Evolutionary conservation across 2,113 vertebrate species (phyloP).

Genomic region (Aspiorhynchus laticeps): DNA sequence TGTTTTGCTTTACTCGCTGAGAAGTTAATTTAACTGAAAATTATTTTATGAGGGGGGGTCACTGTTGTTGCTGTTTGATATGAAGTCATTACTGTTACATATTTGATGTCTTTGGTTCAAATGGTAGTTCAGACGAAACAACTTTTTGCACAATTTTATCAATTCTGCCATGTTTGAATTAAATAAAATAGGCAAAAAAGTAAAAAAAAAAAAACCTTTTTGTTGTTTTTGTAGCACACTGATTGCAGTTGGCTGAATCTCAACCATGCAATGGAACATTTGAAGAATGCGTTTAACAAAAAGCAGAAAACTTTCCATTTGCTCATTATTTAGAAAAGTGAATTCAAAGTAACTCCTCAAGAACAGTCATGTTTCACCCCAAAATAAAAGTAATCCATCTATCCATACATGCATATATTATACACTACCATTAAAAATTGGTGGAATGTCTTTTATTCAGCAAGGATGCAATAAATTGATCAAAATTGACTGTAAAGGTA

Average conservation of each 20-base stretch:
- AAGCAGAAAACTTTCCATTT: background rate
- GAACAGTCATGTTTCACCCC: background rate
- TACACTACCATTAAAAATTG: background rate
- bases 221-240: constrained; percentile 18
- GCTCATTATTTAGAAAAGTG: background rate
- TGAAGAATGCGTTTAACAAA: background rate
- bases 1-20: constrained; percentile 31
- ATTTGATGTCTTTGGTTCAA: constrained; percentile 57
- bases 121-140: constrained; percentile 38
- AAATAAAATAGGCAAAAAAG: constrained; percentile 48
- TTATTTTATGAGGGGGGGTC: constrained; percentile 4
- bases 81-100: constrained; percentile 49
- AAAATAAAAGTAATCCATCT: background rate
- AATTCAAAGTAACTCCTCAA: background rate
- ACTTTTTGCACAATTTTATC: constrained; percentile 39
- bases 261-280: background rate
- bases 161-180: constrained; percentile 39
- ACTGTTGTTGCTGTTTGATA: constrained; percentile 54
- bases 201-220: background rate
- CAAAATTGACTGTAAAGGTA: too few species aligned
- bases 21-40: constrained; percentile 13
- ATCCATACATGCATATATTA: background rate
- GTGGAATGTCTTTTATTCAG: too few species aligned
- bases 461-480: too few species aligned
- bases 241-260: background rate